A percentile compares a stretch with the other conserved stretches of the same genome.
These are phyloP conservation scores for Drosophila tani DNA, from an alignment of 1,140 invertebrate genomes.

Conservation along the genomic window DNA sequence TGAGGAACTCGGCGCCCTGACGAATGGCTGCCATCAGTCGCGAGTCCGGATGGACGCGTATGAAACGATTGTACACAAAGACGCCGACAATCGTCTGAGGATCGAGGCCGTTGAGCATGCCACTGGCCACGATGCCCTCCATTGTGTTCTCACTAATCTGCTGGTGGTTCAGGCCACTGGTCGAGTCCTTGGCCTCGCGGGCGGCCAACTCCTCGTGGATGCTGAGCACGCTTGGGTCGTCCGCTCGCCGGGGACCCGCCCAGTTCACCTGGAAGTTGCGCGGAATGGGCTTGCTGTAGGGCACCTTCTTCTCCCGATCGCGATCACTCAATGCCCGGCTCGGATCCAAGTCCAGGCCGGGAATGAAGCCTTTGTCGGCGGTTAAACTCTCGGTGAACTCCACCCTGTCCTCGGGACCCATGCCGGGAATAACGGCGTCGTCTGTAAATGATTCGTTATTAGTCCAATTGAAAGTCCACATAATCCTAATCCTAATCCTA, in stretches of 20 bases:
- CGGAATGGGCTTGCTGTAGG: conserved; percentile 97
- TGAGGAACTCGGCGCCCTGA: conserved; percentile 90
- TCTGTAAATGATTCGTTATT: conserved; percentile 85
- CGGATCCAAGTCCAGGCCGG: conserved; percentile 94
- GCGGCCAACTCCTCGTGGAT: conserved; percentile 74
- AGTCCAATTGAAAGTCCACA: too few species aligned
- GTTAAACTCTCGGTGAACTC: conserved; percentile 86
- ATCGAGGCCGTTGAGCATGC: conserved; percentile 87
- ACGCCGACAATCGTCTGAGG: conserved; percentile 90
- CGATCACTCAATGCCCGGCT: conserved; percentile 86
- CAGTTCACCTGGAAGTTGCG: conserved; percentile 98
- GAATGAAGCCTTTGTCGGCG: conserved; percentile 89
- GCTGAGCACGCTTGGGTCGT: conserved; percentile 84
- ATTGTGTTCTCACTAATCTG: conserved; percentile 90
- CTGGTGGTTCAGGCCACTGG: conserved; percentile 87
- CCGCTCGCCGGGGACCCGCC: conserved; percentile 90
- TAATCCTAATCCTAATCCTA: too few species aligned
- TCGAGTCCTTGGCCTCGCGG: conserved; percentile 86
- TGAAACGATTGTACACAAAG: conserved; percentile 91
- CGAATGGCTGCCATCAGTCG: conserved; percentile 90
- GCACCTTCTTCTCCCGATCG: conserved; percentile 93
- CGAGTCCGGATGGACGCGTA: conserved; percentile 90
- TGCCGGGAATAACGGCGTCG: conserved; percentile 94
- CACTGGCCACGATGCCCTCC: conserved; percentile 89
- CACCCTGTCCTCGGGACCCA: conserved; percentile 95